Evolutionary conservation across 23 tunicate genomes (phyloP), one percentile per base, ranked within the genome.

Genomic region (Aplidium turbinatum): DNA sequence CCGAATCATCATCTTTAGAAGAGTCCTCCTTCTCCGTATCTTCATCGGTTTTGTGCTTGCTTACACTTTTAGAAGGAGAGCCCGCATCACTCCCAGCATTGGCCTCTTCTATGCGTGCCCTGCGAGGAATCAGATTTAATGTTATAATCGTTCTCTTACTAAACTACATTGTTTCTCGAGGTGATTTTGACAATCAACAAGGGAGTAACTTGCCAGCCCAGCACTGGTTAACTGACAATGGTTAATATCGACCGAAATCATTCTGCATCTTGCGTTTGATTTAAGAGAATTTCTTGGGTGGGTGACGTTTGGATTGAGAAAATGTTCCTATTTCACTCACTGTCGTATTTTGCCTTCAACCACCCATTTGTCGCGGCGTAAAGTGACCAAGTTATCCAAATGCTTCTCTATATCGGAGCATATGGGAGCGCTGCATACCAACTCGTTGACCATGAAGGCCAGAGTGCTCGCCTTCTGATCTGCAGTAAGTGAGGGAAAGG

Each of bases 331-430:
- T 55, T 13, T 11, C 4, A 78, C 97, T 73, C 52, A 91, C 97
- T 91, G 97, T 47, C 97, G 55, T 35, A 91, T 91, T 58, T 84
- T 89, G 35, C 97, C 97, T 73, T 91, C 97, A 57, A 91, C 97
- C 20, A 91, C 69, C 97, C 97, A 91, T 53, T 91, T 91, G 63
- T 91, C 97, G 51, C 97, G 65, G 22, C 89, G 70, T 55, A 91
- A 65, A 0, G 90, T 78, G 2, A 91, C 85, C 7, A 91, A 64
- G 11, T 71, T 77, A 27, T 84, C 90, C 11, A 91, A 73, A 47
- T 84, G 84, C 23, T 69, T 70, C 27, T 91, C 97, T 45, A 91
- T 91, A 27, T 91, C 90, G 35, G 57, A 61, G 45, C 83, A 81
- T 1, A 91, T 78, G 6, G 97, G 89, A 36, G 65, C 47, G 48